phyloP scores from a whole-genome alignment of 2,888 invertebrate genomes.

The Monochamus alternatus region DNA sequence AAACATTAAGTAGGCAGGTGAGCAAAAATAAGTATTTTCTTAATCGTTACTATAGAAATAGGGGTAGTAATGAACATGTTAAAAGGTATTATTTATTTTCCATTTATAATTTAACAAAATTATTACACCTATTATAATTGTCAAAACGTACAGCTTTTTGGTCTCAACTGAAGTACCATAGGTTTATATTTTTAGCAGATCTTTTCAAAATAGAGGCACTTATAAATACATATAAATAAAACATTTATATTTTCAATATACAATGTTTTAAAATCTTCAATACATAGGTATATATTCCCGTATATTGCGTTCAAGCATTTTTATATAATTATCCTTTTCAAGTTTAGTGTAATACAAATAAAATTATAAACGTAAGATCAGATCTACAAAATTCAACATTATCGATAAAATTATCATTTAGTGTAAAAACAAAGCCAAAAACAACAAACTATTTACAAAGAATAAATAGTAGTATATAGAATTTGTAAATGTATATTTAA shows the following conservation, averaged over 20 bases:
- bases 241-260: slow-evolving; percentile 40
- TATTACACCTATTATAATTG: slow-evolving; percentile 31
- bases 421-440: slow-evolving; percentile 28
- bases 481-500: slow-evolving; percentile 36
- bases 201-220: slow-evolving; percentile 51
- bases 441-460: slow-evolving; percentile 48
- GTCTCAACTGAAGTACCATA: slow-evolving; percentile 28
- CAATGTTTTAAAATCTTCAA: slow-evolving; percentile 38
- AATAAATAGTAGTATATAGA: slow-evolving; percentile 44
- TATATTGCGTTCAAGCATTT: slow-evolving; percentile 28
- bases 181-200: slow-evolving; percentile 27
- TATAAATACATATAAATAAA: slow-evolving; percentile 51
- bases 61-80: neutral
- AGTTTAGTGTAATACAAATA: slow-evolving; percentile 23
- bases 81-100: slow-evolving; percentile 39
- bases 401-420: slow-evolving; percentile 10
- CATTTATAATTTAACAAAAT: slow-evolving; percentile 38
- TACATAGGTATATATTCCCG: slow-evolving; percentile 24
- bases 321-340: slow-evolving; percentile 24
- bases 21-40: too few relatives aligned
- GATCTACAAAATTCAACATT: slow-evolving; percentile 26
- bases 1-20: too few relatives aligned
- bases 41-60: too few relatives aligned
- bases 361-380: slow-evolving; percentile 34
- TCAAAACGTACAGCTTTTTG: slow-evolving; percentile 30